Percentiles rank a stretch among this genome's conserved stretches.
Conservation (phyloP, 2,888 invertebrate species). For the Cephus nigrinus region DNA sequence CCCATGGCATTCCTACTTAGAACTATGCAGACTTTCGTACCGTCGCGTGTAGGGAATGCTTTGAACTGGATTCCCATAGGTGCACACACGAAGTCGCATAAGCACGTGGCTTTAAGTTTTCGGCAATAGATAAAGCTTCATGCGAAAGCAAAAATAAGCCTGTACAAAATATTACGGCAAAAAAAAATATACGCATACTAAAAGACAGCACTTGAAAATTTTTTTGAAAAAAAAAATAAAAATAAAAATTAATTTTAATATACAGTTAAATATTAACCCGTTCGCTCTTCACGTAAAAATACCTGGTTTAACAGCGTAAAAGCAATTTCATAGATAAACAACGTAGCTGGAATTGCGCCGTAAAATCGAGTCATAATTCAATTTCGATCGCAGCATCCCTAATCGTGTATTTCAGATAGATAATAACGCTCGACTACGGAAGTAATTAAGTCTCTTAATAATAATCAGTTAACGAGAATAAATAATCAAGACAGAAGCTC, state of each 20-base stretch:
- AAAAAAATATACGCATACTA: too few relatives aligned
- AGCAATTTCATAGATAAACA: neutral
- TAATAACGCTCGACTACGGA: neutral
- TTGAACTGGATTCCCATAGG: slow-evolving; percentile 28
- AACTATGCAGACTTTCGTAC: slow-evolving; percentile 35
- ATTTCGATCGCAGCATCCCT: neutral
- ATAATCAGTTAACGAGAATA: neutral
- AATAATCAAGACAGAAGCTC: neutral
- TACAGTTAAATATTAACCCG: too few relatives aligned
- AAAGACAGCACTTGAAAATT: neutral
- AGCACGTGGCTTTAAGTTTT: neutral
- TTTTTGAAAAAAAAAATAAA: too few relatives aligned
- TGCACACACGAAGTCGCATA: neutral
- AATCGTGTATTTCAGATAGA: neutral
- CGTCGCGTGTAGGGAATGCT: slow-evolving; percentile 29
- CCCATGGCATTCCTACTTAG: slow-evolving; percentile 19
- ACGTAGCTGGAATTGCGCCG: neutral
- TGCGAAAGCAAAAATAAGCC: neutral
- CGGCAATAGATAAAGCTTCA: neutral
- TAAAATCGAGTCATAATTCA: neutral
- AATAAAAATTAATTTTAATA: too few relatives aligned
- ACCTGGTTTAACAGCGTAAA: neutral
- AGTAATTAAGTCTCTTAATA: neutral
- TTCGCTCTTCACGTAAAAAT: neutral
- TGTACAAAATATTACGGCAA: neutral